Evolutionary conservation across 2,113 vertebrate genomes (phyloP).

Genomic region (Stomatorhinus ivindoensis): DNA sequence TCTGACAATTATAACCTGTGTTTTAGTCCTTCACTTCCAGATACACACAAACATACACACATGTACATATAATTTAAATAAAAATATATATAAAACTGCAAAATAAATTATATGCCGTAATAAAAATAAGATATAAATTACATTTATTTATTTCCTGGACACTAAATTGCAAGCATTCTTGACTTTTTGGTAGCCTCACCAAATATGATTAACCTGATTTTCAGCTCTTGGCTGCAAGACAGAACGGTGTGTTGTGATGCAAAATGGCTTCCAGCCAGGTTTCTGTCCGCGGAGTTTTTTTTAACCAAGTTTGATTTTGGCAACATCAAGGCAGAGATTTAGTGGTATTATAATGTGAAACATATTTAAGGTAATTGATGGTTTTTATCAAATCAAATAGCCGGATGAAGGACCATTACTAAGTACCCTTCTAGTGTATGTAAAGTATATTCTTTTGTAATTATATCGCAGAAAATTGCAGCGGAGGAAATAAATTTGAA

Average conservation of each 20-base stretch:
- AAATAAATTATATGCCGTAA: background rate
- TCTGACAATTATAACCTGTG: constrained; percentile 47
- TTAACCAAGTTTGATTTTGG: constrained; percentile 49
- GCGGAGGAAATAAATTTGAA: background rate
- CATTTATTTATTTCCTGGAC: constrained; percentile 39
- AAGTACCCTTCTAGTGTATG: background rate
- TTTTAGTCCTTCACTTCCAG: constrained; percentile 19
- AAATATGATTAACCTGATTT: constrained; percentile 58
- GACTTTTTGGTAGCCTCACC: constrained; percentile 51
- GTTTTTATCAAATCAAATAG: constrained; percentile 12
- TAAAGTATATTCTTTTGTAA: constrained; percentile 1
- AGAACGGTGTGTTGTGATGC: constrained; percentile 14
- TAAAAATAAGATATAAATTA: background rate
- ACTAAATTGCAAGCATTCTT: constrained; percentile 56
- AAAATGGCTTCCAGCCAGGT: constrained; percentile 47
- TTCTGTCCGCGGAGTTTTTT: constrained; percentile 34
- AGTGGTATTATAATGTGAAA: constrained; percentile 37
- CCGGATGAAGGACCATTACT: background rate
- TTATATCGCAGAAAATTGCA: constrained; percentile 15
- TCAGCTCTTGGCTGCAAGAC: constrained; percentile 33
- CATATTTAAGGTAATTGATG: constrained; percentile 21
- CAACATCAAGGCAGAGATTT: constrained; percentile 43
- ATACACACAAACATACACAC: background rate
- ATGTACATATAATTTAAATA: background rate
- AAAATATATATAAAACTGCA: background rate